These are phyloP conservation scores for Chionis minor DNA, from an alignment of 2,113 vertebrate genomes.

Conservation along the genomic window DNA sequence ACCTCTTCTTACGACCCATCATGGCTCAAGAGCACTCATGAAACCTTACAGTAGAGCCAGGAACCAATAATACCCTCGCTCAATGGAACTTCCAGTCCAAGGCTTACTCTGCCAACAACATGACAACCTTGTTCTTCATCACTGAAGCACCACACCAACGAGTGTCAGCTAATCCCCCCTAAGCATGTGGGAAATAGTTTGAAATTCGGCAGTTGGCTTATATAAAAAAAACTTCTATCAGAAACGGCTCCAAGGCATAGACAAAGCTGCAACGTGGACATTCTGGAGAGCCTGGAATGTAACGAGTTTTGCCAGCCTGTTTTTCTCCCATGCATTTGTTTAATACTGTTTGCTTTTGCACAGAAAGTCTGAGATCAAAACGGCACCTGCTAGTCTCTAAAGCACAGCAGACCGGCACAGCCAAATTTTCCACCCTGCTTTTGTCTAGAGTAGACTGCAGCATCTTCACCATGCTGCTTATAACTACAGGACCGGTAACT, in stretches of 20 bases:
- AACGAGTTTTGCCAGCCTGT: neutral
- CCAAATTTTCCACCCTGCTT: neutral
- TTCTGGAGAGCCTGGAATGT: neutral
- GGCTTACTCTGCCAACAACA: neutral
- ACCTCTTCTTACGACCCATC: neutral
- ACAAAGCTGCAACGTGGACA: neutral
- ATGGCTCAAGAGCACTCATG: neutral
- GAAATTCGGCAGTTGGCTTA: neutral
- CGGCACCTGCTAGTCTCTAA: neutral
- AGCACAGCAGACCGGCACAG: neutral
- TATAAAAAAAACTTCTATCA: neutral
- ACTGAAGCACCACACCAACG: neutral
- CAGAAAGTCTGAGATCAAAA: neutral
- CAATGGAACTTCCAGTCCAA: neutral
- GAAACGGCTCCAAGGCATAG: conserved; percentile 1
- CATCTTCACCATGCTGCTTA: neutral
- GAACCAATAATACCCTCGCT: neutral
- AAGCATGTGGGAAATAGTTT: neutral
- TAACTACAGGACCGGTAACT: neutral
- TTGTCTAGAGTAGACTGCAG: neutral
- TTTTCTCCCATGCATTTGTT: neutral
- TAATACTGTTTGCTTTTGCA: neutral
- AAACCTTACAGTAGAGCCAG: neutral
- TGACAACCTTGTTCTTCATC: conserved; percentile 1
- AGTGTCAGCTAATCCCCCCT: neutral